phyloP scores from a whole-genome alignment of 2,113 vertebrate genomes.

The Origma solitaria region DNA sequence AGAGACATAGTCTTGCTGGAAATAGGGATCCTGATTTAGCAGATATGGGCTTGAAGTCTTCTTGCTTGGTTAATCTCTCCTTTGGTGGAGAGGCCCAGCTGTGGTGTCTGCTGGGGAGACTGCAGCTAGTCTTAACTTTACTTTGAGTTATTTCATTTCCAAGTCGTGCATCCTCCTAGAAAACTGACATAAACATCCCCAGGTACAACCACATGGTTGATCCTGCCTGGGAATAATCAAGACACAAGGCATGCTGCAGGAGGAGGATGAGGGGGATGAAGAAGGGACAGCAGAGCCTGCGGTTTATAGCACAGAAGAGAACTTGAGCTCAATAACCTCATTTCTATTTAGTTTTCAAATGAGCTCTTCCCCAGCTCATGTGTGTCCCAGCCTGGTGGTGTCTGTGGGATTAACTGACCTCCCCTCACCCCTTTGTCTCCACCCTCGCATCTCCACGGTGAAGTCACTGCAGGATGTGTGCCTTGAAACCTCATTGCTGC shows the following conservation, averaged over 20 bases:
- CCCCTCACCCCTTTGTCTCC: conserved; percentile 22
- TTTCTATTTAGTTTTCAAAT: conserved; percentile 64
- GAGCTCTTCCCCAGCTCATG: conserved; percentile 40
- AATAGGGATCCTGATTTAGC: not conserved
- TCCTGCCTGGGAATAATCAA: not conserved
- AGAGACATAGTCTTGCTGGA: not conserved
- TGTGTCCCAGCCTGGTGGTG: conserved; percentile 49
- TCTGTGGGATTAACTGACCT: conserved; percentile 72
- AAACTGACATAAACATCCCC: not conserved
- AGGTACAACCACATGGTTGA: not conserved
- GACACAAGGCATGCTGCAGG: not conserved
- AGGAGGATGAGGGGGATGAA: conserved; percentile 9
- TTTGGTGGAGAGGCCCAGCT: not conserved
- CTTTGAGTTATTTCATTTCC: conserved; percentile 62
- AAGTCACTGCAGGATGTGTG: conserved; percentile 37
- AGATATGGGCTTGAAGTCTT: not conserved
- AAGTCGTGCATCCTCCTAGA: conserved; percentile 64
- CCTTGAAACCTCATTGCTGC: conserved; percentile 19
- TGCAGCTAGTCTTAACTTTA: not conserved
- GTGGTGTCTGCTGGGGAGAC: not conserved
- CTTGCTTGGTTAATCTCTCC: not conserved
- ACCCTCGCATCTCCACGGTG: conserved; percentile 57
- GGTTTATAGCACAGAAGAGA: not conserved
- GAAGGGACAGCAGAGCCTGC: not conserved
- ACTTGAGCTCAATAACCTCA: conserved; percentile 61